These are phyloP conservation scores for Enteromius mattozi DNA, from an alignment of 2,797 vertebrate species.

Conservation along the genomic window DNA sequence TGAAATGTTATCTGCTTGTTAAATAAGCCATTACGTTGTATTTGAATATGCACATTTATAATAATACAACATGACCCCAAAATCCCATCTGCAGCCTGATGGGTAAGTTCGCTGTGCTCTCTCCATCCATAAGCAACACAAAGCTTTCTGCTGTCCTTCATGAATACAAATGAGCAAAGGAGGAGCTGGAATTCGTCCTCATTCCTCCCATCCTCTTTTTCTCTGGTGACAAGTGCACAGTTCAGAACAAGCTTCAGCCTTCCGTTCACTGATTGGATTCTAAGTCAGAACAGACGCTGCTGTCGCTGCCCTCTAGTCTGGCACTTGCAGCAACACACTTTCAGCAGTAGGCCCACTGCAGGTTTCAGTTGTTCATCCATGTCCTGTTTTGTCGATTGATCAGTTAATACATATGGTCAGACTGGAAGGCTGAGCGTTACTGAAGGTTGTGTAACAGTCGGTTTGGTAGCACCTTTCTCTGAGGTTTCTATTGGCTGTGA, in stretches of 20 bases:
- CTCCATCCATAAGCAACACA: conserved; percentile 14
- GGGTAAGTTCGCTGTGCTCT: not conserved
- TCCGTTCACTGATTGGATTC: conserved; percentile 35
- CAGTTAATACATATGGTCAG: not conserved
- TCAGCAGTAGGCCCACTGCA: not conserved
- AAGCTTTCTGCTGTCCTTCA: conserved; percentile 3
- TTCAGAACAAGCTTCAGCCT: conserved; percentile 14
- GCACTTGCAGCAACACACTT: conserved; percentile 15
- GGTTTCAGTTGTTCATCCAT: not conserved
- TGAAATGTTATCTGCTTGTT: conserved; percentile 5
- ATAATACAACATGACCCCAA: not conserved
- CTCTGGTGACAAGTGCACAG: not conserved
- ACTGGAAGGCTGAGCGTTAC: not conserved
- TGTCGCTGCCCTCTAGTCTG: conserved; percentile 35
- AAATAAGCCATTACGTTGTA: not conserved
- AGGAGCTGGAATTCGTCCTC: not conserved
- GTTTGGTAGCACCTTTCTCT: not conserved
- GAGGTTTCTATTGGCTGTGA: not conserved
- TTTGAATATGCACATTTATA: conserved; percentile 3
- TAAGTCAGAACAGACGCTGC: conserved; percentile 38
- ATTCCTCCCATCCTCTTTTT: conserved; percentile 18
- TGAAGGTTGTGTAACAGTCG: not conserved
- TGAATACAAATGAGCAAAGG: conserved; percentile 36
- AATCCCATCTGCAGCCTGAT: conserved; percentile 7
- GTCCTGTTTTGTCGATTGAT: not conserved